Evolutionary conservation across 2,888 invertebrate species (phyloP).

Genomic region (Yponomeuta cagnagella): DNA sequence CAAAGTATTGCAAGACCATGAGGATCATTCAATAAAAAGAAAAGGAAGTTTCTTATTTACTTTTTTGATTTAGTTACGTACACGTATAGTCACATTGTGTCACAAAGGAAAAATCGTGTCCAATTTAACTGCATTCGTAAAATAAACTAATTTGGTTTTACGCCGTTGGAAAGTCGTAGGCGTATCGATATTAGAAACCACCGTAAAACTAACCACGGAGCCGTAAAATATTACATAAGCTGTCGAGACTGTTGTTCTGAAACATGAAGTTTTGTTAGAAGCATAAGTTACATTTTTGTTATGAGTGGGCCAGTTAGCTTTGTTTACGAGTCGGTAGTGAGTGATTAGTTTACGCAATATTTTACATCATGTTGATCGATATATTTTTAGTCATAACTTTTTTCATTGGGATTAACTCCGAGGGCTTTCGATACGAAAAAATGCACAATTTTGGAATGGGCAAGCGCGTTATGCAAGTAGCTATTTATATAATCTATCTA

Average conservation of each 20-base stretch:
- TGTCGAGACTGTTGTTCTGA: background rate
- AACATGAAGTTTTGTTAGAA: background rate
- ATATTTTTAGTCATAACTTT: background rate
- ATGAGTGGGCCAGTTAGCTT: background rate
- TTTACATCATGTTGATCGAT: background rate
- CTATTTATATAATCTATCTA: background rate
- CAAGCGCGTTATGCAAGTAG: background rate
- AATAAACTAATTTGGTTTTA: background rate
- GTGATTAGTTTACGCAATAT: background rate
- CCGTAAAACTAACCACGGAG: background rate
- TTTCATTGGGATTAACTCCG: background rate
- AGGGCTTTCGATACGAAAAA: background rate
- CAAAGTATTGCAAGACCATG: too few species aligned
- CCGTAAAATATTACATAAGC: background rate
- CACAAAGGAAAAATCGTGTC: too few species aligned
- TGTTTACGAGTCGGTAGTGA: background rate
- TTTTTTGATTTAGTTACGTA: too few species aligned
- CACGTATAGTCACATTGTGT: too few species aligned
- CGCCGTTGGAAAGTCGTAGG: background rate
- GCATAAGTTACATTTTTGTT: background rate
- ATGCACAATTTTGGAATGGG: background rate
- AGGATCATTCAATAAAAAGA: too few species aligned
- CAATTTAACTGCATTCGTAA: background rate
- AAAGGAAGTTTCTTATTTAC: too few species aligned
- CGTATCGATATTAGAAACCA: background rate